These are phyloP conservation scores for Elysia crispata DNA, from an alignment of 2,888 invertebrate species.

Conservation along the genomic window DNA sequence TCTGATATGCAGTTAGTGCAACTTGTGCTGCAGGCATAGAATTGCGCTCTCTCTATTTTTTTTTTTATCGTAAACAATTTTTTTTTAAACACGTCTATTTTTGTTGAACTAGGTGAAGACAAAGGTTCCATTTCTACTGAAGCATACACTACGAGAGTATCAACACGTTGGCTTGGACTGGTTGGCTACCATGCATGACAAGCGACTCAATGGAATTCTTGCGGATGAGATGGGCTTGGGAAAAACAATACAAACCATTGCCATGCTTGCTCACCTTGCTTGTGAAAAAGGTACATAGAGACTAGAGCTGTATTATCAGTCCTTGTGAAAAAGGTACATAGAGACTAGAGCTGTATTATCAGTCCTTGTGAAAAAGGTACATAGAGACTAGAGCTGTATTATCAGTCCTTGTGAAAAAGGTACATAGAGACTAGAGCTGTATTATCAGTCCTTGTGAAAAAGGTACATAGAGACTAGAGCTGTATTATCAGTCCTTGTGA, in stretches of 20 bases:
- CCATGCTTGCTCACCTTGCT: conserved; percentile 93
- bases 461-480: too few species aligned
- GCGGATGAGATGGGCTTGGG: conserved; percentile 99
- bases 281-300: conserved; percentile 74
- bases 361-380: too few species aligned
- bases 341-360: background rate
- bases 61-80: too few species aligned
- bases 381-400: background rate
- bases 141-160: conserved; percentile 94
- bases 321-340: too few species aligned
- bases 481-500: background rate
- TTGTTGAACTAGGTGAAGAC: conserved; percentile 87
- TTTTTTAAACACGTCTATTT: too few species aligned
- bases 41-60: too few species aligned
- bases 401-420: too few species aligned
- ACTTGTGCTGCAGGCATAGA: too few species aligned
- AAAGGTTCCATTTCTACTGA: conserved; percentile 93
- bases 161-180: conserved; percentile 99
- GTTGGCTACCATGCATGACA: conserved; percentile 88
- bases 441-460: background rate
- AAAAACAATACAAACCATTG: conserved; percentile 97
- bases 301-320: background rate
- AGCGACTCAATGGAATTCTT: conserved; percentile 95
- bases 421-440: background rate
- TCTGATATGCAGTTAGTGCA: too few species aligned